Base-by-base conservation (phyloP, 2,113 vertebrate genomes). In the Gavialis gangeticus region DNA sequence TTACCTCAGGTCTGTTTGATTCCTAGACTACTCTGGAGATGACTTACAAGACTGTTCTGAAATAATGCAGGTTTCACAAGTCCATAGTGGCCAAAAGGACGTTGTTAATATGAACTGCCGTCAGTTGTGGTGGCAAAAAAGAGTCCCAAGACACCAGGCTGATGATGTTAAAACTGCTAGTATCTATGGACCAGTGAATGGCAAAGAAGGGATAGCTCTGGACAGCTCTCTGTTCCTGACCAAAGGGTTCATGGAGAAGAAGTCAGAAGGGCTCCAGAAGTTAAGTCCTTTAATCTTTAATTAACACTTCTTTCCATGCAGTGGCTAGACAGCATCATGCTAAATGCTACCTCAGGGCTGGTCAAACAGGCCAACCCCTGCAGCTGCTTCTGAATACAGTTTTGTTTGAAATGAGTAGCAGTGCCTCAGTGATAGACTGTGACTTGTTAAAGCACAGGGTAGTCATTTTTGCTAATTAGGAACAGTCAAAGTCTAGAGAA, bases 371-470 rank as follows among this genome's bases (percentile, higher is more conserved):
- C 18, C 73, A 63, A 59, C 73, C 66, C 24, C 27, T 82, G 69
- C 75, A 91, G 90, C 86, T 91, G 79, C 66, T 91, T 88, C 87
- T 64, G 64, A 85, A 10, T 16, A 82, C 60, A 18, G 17, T 82
- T 88, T 91, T 58, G 56, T 75, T 90, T 71, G 46, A 85, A 69
- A 87, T 6, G 11, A 84, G 76, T 5, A 18, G 15, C 11, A 24
- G 82, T 91, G n/a, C n/a, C 63, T 69, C 85, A 56, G 62, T 14
- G 21, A 66, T 57, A 69, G 92, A 21, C 75, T 79, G 79, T 10
- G 19, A 84, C 63, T 64, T 85, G 82, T 15, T 79, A 76, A 81
- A 90, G 64, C 17, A 59, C 30, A 75, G 57, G 46, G 25, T 57
- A 85, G n/a, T 54, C 55, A 22, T 78, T 93, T 86, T 86, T 57